Evolutionary conservation across 2,888 invertebrate genomes (phyloP).

Genomic region (Stenichneumon culpator): DNA sequence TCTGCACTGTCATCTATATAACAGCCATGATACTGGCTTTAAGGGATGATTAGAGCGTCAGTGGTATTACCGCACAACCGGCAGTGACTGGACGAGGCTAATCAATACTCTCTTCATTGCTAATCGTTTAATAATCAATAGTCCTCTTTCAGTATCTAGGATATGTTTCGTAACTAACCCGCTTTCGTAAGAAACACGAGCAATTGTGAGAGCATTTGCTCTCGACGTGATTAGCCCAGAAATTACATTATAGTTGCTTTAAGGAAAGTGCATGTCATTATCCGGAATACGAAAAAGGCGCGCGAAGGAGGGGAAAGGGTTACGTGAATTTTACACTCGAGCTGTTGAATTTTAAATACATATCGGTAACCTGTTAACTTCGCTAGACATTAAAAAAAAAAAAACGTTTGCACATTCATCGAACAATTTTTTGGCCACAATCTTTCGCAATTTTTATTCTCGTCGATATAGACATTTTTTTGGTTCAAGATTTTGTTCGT

Average conservation of each 20-base stretch:
- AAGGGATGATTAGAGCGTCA: constrained; percentile 5
- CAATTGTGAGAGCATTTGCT: background rate
- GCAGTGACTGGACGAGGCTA: constrained; percentile 17
- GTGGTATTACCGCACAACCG: constrained; percentile 3
- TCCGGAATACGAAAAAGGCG: constrained; percentile 5
- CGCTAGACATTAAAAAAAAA: background rate
- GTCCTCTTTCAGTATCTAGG: background rate
- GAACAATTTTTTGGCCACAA: no score
- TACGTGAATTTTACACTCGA: constrained; percentile 19
- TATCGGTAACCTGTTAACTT: background rate
- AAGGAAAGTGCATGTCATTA: constrained; percentile 29
- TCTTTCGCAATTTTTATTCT: no score
- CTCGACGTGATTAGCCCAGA: constrained; percentile 1
- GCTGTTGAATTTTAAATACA: background rate
- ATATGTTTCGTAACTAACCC: constrained; percentile 26
- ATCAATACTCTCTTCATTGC: constrained; percentile 22
- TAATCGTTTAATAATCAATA: constrained; percentile 6
- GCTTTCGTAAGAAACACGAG: background rate
- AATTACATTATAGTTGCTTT: background rate
- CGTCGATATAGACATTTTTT: no score
- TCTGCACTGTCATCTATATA: constrained; percentile 14
- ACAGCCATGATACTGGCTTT: background rate
- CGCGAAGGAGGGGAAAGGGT: constrained; percentile 13
- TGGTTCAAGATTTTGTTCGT: no score
- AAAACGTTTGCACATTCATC: no score